Evolutionary conservation across 2,113 vertebrate genomes (phyloP), one percentile per base, ranked within the genome.

Genomic region (Zapus hudsonius): DNA sequence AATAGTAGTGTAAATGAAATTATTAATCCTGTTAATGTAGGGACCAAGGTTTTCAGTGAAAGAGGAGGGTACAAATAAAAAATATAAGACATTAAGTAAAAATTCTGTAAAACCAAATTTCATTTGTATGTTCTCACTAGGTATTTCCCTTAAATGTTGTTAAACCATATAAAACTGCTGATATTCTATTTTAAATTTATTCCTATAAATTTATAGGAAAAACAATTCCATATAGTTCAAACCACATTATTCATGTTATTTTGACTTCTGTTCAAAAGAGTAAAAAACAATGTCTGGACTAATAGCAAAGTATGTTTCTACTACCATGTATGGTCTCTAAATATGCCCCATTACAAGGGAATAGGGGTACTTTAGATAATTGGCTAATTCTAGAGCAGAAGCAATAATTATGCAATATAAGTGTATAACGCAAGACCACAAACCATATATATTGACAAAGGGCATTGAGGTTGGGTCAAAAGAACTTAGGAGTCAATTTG

Each of bases 181-280:
- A 89, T 90, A 85, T n/a, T 63, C 23, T 79, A 92, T 59, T 88
- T 93, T 91, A n/a, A n/a, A n/a, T n/a, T n/a, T n/a, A n/a, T n/a
- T 67, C 16, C n/a, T n/a, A n/a, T n/a, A n/a, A n/a, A 73, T 83
- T 88, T 82, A 78, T 85, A 82, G n/a, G 79, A 88, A 79, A 92
- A 16, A 29, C 27, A 33, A 27, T 88, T 92, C 92, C 15, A 17
- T 84, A 33, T 84, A 38, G 63, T n/a, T 72, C 12, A n/a, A 79
- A 61, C 38, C 5, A 2, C 59, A 76, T 90, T 57, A 10, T 64
- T 78, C 42, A 31, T 66, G 63, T 59, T 22, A 2, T 57, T 89
- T 6, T 15, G 73, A 57, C 15, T 7, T 94, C 38, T 94, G 16
- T 47, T 12, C 31, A n/a, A 33, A 81, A 89, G 67, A 2, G 17